Evolutionary conservation across 2,113 vertebrate genomes (phyloP), one percentile per base, ranked within the genome.

Genomic region (Oreochromis tanganicae): DNA sequence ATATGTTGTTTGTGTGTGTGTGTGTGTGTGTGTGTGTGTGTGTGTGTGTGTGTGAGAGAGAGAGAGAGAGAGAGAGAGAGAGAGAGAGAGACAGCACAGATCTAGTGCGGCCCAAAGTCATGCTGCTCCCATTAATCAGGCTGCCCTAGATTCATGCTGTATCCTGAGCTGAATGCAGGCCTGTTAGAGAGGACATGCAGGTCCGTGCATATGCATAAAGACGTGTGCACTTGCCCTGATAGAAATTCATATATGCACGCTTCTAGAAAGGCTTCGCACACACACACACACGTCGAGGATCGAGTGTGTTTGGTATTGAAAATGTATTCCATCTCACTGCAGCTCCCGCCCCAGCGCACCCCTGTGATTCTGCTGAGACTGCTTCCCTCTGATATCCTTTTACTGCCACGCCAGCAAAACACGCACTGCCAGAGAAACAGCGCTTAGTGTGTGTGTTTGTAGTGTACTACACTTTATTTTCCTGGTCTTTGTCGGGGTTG

Each of bases 401-500:
- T 94, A 94, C 91, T 95, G 95, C 94, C 88, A 80, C 82, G 85
- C 87, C 92, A 96, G 95, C 94, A 95, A 91, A 95, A 95, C 91
- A 85, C 75, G 38, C 87, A 81, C 87, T 73, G 81, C 63, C 82
- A 90, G 46, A 19, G 82, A 61, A 80, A 14, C 46, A 43, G 57
- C 61, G 54, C 79, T 78, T 89, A 89, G 54, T 14, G 5, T 80
- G 32, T 82, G 50, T 73, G 85, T 32, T 24, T 56, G 52, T 73
- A 17, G 56, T 55, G 46, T 38, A 63, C 16, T 61, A 14, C 61
- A 66, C 34, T 66, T 66, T 71, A 59, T 32, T 73, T 73, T 4
- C 68, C 38, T 21, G 14, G 50, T 57, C 52, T n/a, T 50, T 82
- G 16, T 27, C 10, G 3, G 54, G 85, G 81, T 85, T 71, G n/a